Evolutionary conservation across 2,113 vertebrate genomes (phyloP).

Genomic region (Cavia porcellus): DNA sequence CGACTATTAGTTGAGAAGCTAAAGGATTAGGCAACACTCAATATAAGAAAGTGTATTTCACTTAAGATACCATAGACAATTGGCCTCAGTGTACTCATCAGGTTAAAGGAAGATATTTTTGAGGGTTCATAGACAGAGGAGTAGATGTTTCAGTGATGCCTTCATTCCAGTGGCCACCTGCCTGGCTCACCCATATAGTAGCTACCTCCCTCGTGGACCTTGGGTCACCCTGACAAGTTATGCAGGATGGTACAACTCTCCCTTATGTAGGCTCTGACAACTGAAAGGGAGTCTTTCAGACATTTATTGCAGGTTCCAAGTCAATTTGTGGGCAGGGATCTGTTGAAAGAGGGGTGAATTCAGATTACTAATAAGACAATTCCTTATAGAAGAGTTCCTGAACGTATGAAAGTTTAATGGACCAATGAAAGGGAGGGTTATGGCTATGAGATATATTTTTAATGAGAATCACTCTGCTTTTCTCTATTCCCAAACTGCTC

Average conservation of each 20-base stretch:
- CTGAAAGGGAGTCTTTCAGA: background rate
- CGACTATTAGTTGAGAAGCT: background rate
- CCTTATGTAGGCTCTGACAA: background rate
- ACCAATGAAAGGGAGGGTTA: background rate
- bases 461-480: background rate
- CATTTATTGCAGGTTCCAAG: background rate
- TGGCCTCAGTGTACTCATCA: background rate
- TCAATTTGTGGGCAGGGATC: background rate
- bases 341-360: background rate
- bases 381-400: background rate
- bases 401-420: background rate
- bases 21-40: background rate
- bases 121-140: background rate
- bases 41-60: background rate
- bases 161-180: background rate
- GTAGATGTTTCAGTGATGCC: background rate
- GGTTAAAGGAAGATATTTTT: background rate
- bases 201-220: background rate
- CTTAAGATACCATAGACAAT: background rate
- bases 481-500: background rate
- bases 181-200: accelerated
- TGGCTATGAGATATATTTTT: background rate
- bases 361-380: background rate
- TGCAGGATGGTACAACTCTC: background rate
- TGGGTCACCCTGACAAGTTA: background rate